A percentile compares a stretch with the other conserved stretches of the same genome.
Conservation (phyloP, 2,888 invertebrate genomes). For the Epinotia ramella region DNA sequence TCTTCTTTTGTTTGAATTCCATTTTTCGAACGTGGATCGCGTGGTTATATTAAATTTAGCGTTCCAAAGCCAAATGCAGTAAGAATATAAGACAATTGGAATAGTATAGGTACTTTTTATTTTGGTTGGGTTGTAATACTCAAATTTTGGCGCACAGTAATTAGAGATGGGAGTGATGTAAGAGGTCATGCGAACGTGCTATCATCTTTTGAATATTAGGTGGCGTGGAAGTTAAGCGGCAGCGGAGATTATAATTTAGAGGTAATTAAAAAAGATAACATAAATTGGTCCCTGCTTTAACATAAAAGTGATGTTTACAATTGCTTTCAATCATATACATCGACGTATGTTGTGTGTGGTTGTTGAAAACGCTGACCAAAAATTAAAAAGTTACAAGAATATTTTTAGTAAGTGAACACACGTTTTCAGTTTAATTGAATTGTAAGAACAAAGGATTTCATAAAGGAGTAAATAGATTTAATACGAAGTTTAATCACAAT, state of each 20-base stretch:
- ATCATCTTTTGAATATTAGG: conserved; percentile 57
- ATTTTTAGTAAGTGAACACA: no score
- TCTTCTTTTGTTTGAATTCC: conserved; percentile 42
- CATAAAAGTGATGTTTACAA: neutral
- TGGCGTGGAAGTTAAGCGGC: conserved; percentile 27
- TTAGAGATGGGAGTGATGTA: conserved; percentile 74
- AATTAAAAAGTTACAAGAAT: no score
- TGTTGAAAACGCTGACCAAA: no score
- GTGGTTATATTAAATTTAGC: conserved; percentile 44
- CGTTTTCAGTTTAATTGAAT: no score
- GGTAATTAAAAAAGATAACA: no score
- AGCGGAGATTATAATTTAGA: conserved; percentile 10
- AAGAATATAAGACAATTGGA: neutral
- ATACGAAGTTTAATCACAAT: neutral
- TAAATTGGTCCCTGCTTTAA: no score
- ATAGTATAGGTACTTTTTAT: neutral
- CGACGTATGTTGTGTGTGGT: neutral
- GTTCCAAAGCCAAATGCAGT: conserved; percentile 21
- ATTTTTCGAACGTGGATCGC: conserved; percentile 47
- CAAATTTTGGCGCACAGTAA: conserved; percentile 78
- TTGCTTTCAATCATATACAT: neutral
- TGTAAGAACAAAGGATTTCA: no score
- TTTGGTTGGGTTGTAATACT: conserved; percentile 60
- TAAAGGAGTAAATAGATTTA: neutral
- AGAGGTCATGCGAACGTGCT: conserved; percentile 80